A percentile compares a stretch with the other conserved stretches of the same genome.
Evolutionary conservation across 2,888 invertebrate species (phyloP).

Genomic region (Drosophila gaucha): DNA sequence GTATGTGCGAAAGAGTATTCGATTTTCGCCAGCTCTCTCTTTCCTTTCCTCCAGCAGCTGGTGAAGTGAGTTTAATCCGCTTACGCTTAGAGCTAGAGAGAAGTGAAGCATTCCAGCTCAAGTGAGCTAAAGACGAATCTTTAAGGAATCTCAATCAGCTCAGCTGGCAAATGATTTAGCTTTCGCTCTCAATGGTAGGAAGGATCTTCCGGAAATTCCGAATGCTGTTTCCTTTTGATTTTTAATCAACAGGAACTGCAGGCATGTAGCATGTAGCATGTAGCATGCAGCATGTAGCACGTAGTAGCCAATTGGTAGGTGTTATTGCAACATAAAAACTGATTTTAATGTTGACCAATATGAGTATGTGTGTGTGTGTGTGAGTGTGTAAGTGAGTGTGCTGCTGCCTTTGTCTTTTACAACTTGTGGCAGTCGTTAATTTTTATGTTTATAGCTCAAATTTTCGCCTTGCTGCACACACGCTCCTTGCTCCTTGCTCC

Average conservation of each 20-base stretch:
- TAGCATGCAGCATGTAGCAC: background rate
- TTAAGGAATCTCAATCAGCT: constrained; percentile 14
- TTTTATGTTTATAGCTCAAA: constrained; percentile 82
- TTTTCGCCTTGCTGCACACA: constrained; percentile 77
- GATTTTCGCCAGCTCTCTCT: background rate
- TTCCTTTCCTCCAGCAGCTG: constrained; percentile 26
- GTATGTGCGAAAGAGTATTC: background rate
- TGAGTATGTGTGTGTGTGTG: background rate
- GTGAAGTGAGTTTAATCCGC: constrained; percentile 61
- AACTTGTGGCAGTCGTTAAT: constrained; percentile 81
- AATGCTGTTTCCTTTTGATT: constrained; percentile 53
- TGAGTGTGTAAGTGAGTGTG: background rate
- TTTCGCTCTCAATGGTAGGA: too few relatives aligned
- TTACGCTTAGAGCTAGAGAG: constrained; percentile 35
- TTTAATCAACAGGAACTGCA: constrained; percentile 60
- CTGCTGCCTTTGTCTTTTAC: constrained; percentile 78
- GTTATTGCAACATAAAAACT: constrained; percentile 75
- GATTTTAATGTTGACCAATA: constrained; percentile 78
- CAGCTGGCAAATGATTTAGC: constrained; percentile 18
- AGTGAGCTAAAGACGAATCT: constrained; percentile 13
- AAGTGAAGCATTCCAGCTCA: constrained; percentile 42
- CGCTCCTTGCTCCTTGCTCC: constrained; percentile 14
- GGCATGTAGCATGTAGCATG: constrained; percentile 40
- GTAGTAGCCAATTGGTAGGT: constrained; percentile 44
- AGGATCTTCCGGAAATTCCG: constrained; percentile 43